A percentile compares a stretch with the other conserved stretches of the same genome.
Evolutionary conservation across 2,888 invertebrate genomes (phyloP).

Genomic region (Pterostichus niger): DNA sequence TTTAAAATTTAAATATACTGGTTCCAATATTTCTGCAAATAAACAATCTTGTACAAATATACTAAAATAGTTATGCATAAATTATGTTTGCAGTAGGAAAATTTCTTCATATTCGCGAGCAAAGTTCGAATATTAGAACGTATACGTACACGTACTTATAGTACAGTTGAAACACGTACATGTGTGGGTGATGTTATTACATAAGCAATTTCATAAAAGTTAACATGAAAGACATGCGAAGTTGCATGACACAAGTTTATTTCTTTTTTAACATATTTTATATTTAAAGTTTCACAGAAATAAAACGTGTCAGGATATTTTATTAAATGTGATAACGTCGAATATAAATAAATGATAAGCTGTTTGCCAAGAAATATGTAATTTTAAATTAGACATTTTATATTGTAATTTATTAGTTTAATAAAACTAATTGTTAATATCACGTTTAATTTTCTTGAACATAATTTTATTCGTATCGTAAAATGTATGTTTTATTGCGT

Average conservation of each 20-base stretch:
- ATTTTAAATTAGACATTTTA: constrained; percentile 47
- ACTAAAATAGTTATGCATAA: constrained; percentile 16
- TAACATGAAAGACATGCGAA: constrained; percentile 51
- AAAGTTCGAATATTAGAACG: constrained; percentile 37
- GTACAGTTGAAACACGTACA: constrained; percentile 1
- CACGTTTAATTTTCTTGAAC: constrained; percentile 9
- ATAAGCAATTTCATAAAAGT: constrained; percentile 54
- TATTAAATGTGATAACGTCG: constrained; percentile 36
- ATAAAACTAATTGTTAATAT: constrained; percentile 24
- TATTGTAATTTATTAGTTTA: constrained; percentile 23
- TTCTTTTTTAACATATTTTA: constrained; percentile 49
- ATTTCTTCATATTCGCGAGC: constrained; percentile 29
- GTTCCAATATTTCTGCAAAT: constrained; percentile 18
- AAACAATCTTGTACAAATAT: constrained; percentile 25
- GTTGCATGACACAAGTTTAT: constrained; percentile 55
- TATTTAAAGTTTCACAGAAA: constrained; percentile 45
- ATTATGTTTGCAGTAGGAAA: constrained; percentile 22
- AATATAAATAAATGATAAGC: constrained; percentile 51
- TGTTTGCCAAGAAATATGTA: constrained; percentile 33
- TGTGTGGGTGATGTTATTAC: constrained; percentile 41
- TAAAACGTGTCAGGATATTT: constrained; percentile 57
- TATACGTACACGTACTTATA: neutral
- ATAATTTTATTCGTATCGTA: neutral
- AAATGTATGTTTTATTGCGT: neutral
- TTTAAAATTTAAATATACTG: constrained; percentile 12